Evolutionary conservation across 2,888 invertebrate species (phyloP).

Genomic region (Catocala fraxini): DNA sequence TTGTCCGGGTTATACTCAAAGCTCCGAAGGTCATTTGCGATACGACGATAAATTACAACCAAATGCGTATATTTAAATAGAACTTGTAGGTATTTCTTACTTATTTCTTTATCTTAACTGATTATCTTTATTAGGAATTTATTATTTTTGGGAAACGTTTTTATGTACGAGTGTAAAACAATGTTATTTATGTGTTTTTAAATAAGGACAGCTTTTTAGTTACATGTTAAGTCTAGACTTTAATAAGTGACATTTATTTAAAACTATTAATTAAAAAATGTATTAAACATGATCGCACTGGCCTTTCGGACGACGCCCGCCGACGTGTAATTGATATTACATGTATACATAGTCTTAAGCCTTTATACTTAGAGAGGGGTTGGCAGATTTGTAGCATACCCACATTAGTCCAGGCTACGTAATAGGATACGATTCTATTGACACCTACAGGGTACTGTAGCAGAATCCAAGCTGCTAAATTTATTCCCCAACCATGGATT

Average conservation of each 20-base stretch:
- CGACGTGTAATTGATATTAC: too few relatives aligned
- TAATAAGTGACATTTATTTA: neutral
- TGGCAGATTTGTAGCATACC: too few relatives aligned
- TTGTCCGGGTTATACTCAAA: slow-evolving; percentile 35
- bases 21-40: slow-evolving; percentile 47
- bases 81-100: slow-evolving; percentile 35
- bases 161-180: slow-evolving; percentile 31
- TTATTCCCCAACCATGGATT: too few relatives aligned
- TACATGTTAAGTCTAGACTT: neutral
- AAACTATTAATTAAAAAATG: too few relatives aligned
- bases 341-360: too few relatives aligned
- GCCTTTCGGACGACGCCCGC: too few relatives aligned
- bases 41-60: slow-evolving; percentile 38
- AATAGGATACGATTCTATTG: too few relatives aligned
- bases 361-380: too few relatives aligned
- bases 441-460: too few relatives aligned
- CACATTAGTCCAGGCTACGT: too few relatives aligned
- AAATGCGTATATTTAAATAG: slow-evolving; percentile 40
- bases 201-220: slow-evolving; percentile 12
- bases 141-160: slow-evolving; percentile 35
- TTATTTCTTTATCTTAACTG: slow-evolving; percentile 39
- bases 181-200: slow-evolving; percentile 23
- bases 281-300: too few relatives aligned
- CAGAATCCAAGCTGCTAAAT: too few relatives aligned
- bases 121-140: slow-evolving; percentile 42